A percentile compares a stretch with the other conserved stretches of the same genome.
Evolutionary conservation across 2,888 invertebrate genomes (phyloP).

Genomic region (Toxonevra muliebris): DNA sequence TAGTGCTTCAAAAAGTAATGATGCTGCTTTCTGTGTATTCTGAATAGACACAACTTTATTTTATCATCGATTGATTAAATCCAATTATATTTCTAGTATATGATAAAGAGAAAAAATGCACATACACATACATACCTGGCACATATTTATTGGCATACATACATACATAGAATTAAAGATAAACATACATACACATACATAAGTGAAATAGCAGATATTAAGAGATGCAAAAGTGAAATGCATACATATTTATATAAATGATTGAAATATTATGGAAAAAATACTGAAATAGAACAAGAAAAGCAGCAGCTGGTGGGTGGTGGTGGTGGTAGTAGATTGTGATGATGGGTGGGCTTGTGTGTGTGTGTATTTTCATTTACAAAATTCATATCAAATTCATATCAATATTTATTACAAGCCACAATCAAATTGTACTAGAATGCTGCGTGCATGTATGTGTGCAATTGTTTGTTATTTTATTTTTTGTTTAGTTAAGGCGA

Average conservation of each 20-base stretch:
- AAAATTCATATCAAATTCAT: too few relatives aligned
- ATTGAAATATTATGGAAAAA: too few relatives aligned
- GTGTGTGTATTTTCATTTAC: too few relatives aligned
- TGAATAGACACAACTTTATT: too few relatives aligned
- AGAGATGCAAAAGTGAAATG: too few relatives aligned
- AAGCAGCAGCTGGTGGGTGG: slow-evolving; percentile 6
- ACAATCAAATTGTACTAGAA: background rate
- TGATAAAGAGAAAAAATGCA: slow-evolving; percentile 7
- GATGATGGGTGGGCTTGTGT: background rate
- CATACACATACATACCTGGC: slow-evolving; percentile 40
- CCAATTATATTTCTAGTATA: background rate
- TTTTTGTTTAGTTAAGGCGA: background rate
- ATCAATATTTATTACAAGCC: too few relatives aligned
- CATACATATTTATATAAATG: slow-evolving; percentile 5
- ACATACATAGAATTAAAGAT: slow-evolving; percentile 26
- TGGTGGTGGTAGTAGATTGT: background rate
- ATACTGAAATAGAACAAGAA: slow-evolving; percentile 8
- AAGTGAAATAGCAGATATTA: background rate
- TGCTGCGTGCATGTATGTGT: slow-evolving; percentile 1
- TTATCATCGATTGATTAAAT: too few relatives aligned
- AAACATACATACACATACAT: background rate
- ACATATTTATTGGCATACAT: slow-evolving; percentile 44
- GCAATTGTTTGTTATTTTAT: background rate
- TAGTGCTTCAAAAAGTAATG: too few relatives aligned
- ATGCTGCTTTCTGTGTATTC: too few relatives aligned